Conservation (phyloP, 2,113 vertebrate species). For the Actenoides lindsayi region DNA sequence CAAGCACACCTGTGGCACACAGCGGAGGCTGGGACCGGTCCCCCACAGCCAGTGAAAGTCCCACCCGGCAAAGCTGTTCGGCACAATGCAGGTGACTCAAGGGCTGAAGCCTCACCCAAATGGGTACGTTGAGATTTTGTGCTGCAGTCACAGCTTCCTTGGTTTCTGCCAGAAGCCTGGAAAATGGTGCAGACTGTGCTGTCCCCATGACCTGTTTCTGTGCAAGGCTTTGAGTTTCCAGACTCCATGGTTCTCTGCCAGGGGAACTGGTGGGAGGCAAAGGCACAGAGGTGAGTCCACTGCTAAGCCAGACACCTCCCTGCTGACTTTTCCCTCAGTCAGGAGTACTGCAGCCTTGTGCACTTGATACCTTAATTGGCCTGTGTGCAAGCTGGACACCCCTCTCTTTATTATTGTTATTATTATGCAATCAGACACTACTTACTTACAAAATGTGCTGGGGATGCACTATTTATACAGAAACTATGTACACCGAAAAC, state of each 20-base stretch:
- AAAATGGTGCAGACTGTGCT: not conserved
- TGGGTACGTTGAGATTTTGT: not conserved
- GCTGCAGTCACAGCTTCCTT: not conserved
- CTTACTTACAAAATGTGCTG: slow-evolving; percentile 43
- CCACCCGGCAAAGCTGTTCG: not conserved
- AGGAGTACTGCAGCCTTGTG: not conserved
- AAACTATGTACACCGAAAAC: not conserved
- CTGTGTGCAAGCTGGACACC: not conserved
- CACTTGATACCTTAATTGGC: not conserved
- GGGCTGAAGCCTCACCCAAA: not conserved
- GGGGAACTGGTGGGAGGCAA: not conserved
- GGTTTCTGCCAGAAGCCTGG: not conserved
- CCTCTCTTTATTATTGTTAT: slow-evolving; percentile 21
- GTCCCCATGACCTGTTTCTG: not conserved
- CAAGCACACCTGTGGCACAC: not conserved
- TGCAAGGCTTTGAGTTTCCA: not conserved
- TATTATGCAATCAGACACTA: slow-evolving; percentile 56
- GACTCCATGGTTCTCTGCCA: not conserved
- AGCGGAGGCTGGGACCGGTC: not conserved
- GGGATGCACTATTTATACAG: slow-evolving; percentile 18
- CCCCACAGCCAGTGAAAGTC: not conserved
- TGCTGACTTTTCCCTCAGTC: not conserved
- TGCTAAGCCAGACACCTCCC: accelerated
- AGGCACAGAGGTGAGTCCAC: not conserved
- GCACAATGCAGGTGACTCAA: accelerated